Evolutionary conservation across 2,797 vertebrate genomes (phyloP).

Genomic region (Rhynchotus rufescens): DNA sequence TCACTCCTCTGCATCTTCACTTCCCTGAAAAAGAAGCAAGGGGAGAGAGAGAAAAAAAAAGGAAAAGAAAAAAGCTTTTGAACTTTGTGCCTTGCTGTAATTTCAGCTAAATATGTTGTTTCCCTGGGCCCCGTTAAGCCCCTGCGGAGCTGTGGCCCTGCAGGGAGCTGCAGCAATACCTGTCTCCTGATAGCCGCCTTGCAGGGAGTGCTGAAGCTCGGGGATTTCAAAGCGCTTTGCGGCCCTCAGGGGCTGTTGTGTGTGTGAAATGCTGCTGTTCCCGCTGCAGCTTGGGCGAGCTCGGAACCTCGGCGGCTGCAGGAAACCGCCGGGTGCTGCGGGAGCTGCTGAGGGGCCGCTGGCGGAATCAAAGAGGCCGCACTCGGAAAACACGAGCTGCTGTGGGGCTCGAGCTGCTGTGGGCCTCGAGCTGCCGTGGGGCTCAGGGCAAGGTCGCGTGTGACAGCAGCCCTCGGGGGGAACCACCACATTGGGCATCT

Average conservation of each 20-base stretch:
- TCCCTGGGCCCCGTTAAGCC: not conserved
- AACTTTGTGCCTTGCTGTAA: not conserved
- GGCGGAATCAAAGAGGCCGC: slow-evolving; percentile 5
- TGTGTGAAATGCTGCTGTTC: not conserved
- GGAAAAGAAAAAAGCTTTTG: not conserved
- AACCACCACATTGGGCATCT: slow-evolving; percentile 36
- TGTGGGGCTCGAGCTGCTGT: not conserved
- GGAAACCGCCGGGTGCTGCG: slow-evolving; percentile 30
- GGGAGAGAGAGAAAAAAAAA: no score
- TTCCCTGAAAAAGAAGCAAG: no score
- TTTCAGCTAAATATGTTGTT: not conserved
- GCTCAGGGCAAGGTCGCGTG: slow-evolving; percentile 28
- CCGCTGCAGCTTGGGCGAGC: not conserved
- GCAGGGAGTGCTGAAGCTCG: not conserved
- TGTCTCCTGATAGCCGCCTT: not conserved
- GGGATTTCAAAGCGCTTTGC: not conserved
- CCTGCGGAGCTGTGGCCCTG: not conserved
- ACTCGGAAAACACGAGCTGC: not conserved
- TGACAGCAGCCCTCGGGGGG: not conserved
- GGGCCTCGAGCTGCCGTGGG: slow-evolving; percentile 32
- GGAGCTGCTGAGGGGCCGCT: slow-evolving; percentile 19
- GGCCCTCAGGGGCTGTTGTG: not conserved
- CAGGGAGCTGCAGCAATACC: not conserved
- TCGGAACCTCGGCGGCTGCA: not conserved
- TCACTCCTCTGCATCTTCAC: not conserved